A percentile compares a stretch with the other conserved stretches of the same genome.
These are phyloP conservation scores for Apaloderma vittatum DNA, from an alignment of 2,113 vertebrate species.

Conservation along the genomic window DNA sequence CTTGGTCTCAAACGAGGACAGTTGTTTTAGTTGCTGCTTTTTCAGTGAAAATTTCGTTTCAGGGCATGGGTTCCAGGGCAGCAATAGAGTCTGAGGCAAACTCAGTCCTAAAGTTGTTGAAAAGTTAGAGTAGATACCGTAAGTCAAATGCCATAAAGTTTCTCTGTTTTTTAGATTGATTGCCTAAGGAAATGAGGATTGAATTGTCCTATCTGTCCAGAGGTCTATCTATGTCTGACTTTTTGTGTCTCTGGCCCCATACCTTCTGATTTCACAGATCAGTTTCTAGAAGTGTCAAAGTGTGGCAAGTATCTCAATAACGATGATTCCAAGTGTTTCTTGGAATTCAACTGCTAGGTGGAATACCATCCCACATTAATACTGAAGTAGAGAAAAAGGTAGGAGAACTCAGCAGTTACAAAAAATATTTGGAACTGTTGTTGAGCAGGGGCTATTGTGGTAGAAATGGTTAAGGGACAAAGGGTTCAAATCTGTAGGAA, in stretches of 20 bases:
- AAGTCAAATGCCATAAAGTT: neutral
- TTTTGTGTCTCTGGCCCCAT: neutral
- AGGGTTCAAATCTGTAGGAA: neutral
- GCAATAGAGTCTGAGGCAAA: neutral
- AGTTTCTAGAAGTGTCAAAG: neutral
- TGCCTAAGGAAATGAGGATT: neutral
- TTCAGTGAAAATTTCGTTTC: neutral
- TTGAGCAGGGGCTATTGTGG: neutral
- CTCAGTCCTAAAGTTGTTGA: neutral
- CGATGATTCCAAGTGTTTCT: neutral
- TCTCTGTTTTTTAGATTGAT: neutral
- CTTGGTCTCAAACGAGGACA: too few species aligned
- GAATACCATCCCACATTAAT: neutral
- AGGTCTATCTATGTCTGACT: neutral
- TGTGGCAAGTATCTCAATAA: neutral
- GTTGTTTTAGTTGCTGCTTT: neutral
- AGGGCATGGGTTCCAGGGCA: neutral
- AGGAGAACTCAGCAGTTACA: neutral
- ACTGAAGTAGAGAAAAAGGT: neutral
- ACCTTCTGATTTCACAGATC: neutral
- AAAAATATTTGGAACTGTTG: neutral
- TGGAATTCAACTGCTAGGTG: neutral
- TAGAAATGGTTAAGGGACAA: neutral
- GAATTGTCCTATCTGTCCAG: neutral
- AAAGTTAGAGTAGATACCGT: neutral